Base-by-base conservation (phyloP, 2,113 vertebrate genomes). In the Mormoops blainvillei region DNA sequence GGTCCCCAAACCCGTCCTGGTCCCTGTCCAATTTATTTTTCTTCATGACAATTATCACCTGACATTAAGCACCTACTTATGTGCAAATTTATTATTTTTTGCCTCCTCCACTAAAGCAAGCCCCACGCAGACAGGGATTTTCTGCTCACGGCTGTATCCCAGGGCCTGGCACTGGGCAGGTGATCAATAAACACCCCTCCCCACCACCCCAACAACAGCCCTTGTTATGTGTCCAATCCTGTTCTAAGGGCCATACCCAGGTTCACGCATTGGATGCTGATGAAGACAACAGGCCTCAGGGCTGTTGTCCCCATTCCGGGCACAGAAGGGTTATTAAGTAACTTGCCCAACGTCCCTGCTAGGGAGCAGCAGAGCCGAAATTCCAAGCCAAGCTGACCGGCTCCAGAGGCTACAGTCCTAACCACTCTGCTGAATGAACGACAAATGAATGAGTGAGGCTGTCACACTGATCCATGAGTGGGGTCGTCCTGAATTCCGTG, bases 391-490 rank as follows among this genome's bases (percentile, higher is more conserved):
- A 3, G 12, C 18, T 43, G 31, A 6, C 28, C 8, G 1, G 36
- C 43, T 28, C 61, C 36, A 7, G 71, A 28, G 19, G 18, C 0
- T 4, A 4, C 4, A 5, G 31, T 24, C n/a, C 52, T 22, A 36
- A 19, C 24, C 24, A 16, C 38, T 12, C 3, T 41, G 31, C 4
- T 15, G 50, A 38, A 61, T n/a, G 43, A 85, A 18, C 0, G 4
- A 41, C 5, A 3, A 38, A 80, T 33, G 14, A 54, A 9, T 2
- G 24, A 43, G 18, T 19, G 36, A 19, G 48, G 63, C 48, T 38
- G 0, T 3, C 43, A 13, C 3, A 9, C 52, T 26, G 31, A 36
- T 2, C 2, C 5, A 3, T 5, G 58, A 41, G 10, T 22, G 36
- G n/a, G 38, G 63, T 10, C 0, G 1, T 1, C 65, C 31, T 16